phyloP scores from a whole-genome alignment of 1,140 invertebrate genomes.

The Belonocnema kinseyi region DNA sequence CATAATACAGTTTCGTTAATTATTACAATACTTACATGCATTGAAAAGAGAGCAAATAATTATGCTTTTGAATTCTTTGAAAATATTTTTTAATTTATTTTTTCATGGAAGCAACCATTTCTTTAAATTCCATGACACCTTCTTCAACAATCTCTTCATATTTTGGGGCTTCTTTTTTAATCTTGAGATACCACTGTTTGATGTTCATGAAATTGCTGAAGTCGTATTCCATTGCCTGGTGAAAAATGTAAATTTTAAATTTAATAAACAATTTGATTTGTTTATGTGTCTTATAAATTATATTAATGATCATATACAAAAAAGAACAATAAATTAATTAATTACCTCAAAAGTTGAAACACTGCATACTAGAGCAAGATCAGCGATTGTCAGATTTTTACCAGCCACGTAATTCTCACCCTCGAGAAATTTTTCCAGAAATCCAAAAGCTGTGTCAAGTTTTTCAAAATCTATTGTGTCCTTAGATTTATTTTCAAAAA shows the following conservation, averaged over 20 bases:
- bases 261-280: neutral
- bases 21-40: neutral
- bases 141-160: slow-evolving; percentile 84
- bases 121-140: slow-evolving; percentile 63
- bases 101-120: neutral
- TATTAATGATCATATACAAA: too few relatives aligned
- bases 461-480: slow-evolving; percentile 53
- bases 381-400: slow-evolving; percentile 75
- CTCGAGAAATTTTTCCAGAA: slow-evolving; percentile 66
- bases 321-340: neutral
- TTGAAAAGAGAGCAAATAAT: neutral
- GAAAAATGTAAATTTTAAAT: slow-evolving; percentile 42
- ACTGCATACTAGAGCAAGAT: slow-evolving; percentile 61
- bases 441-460: slow-evolving; percentile 56
- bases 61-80: neutral
- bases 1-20: neutral
- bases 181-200: slow-evolving; percentile 81
- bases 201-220: slow-evolving; percentile 83
- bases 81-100: neutral
- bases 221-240: slow-evolving; percentile 81
- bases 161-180: slow-evolving; percentile 81
- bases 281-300: too few relatives aligned
- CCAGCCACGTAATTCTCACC: slow-evolving; percentile 66
- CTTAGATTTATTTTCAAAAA: slow-evolving; percentile 45
- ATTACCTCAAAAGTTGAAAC: slow-evolving; percentile 68